A percentile compares a stretch with the other conserved stretches of the same genome.
Conservation (phyloP, 1,140 invertebrate species). For the Drosophila ambigua region DNA sequence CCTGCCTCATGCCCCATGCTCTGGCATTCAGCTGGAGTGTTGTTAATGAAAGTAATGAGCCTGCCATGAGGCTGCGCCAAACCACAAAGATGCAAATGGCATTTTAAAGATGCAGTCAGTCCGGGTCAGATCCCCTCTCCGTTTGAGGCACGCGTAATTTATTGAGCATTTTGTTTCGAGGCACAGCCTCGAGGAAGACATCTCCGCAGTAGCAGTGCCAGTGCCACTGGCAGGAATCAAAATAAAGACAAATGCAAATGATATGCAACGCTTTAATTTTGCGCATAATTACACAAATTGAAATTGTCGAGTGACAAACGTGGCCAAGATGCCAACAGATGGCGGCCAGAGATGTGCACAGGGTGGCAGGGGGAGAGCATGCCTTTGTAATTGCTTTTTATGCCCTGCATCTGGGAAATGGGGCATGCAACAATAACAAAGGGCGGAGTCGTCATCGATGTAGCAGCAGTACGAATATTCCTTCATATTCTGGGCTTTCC, state of each 20-base stretch:
- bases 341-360: slow-evolving; percentile 1
- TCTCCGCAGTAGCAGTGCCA: slow-evolving; percentile 8
- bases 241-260: slow-evolving; percentile 69
- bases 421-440: slow-evolving; percentile 51
- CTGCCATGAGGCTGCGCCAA: slow-evolving; percentile 67
- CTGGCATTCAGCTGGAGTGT: slow-evolving; percentile 66
- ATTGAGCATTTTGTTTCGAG: slow-evolving; percentile 71
- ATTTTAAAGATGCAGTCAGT: slow-evolving; percentile 79
- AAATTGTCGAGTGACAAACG: slow-evolving; percentile 79
- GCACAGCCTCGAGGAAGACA: slow-evolving; percentile 20
- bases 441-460: slow-evolving; percentile 13
- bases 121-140: slow-evolving; percentile 58
- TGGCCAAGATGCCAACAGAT: slow-evolving; percentile 42
- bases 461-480: slow-evolving; percentile 2
- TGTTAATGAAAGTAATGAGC: slow-evolving; percentile 83
- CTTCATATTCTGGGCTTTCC: not conserved
- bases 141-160: slow-evolving; percentile 73
- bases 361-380: not conserved
- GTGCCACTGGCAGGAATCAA: slow-evolving; percentile 32
- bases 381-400: slow-evolving; percentile 71
- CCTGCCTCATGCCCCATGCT: slow-evolving; percentile 31
- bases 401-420: slow-evolving; percentile 57
- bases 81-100: slow-evolving; percentile 81
- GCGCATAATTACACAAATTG: slow-evolving; percentile 81
- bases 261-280: slow-evolving; percentile 82